phyloP scores from a whole-genome alignment of 2,113 vertebrate genomes.

The Hippocampus mohnikei region DNA sequence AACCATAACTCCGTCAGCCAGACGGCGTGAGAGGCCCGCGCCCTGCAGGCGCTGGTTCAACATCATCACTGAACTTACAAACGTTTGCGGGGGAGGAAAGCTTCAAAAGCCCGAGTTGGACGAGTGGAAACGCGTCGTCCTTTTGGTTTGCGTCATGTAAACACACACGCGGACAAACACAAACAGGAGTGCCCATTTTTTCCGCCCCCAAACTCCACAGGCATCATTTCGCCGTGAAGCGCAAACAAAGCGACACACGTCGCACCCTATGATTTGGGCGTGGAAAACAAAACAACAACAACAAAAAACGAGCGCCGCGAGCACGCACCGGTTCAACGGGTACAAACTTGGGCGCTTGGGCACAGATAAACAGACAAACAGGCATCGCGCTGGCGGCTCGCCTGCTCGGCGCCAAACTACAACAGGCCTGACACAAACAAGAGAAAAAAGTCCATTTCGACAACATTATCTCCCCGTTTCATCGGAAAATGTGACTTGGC shows the following conservation, averaged over 20 bases:
- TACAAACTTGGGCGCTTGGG: not conserved
- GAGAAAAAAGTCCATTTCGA: not conserved
- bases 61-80: slow-evolving; percentile 42
- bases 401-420: not conserved
- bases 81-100: not conserved
- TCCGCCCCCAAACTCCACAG: slow-evolving; percentile 11
- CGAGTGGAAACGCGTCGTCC: slow-evolving; percentile 36
- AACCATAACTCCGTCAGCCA: slow-evolving; percentile 2
- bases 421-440: not conserved
- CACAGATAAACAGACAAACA: not conserved
- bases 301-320: not conserved
- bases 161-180: not conserved
- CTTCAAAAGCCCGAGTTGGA: not conserved
- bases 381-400: slow-evolving; percentile 9
- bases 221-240: slow-evolving; percentile 16
- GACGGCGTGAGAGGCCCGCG: not conserved
- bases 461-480: not conserved
- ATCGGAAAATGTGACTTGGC: not conserved
- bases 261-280: slow-evolving; percentile 18
- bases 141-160: slow-evolving; percentile 22
- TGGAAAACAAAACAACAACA: not conserved
- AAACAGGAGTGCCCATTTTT: not conserved
- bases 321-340: slow-evolving; percentile 15
- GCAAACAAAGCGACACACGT: slow-evolving; percentile 36
- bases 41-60: slow-evolving; percentile 34